Percentiles rank a stretch among this genome's conserved stretches.
These are phyloP conservation scores for Tribolium madens DNA, from an alignment of 1,140 invertebrate genomes.

Conservation along the genomic window DNA sequence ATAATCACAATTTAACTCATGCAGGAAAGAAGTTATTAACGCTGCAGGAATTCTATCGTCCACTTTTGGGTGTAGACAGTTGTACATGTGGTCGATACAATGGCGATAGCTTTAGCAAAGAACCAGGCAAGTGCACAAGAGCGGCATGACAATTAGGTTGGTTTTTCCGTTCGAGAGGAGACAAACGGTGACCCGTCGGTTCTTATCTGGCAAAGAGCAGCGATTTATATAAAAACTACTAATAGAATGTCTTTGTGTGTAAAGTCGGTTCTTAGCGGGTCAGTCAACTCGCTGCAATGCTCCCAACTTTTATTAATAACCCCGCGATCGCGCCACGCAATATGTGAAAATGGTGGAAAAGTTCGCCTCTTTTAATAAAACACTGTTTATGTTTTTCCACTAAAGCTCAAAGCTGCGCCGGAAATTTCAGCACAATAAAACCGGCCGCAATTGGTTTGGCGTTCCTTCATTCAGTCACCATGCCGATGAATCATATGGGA, in stretches of 20 bases:
- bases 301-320: slow-evolving; percentile 44
- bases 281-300: slow-evolving; percentile 29
- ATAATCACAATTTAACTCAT: too few relatives aligned
- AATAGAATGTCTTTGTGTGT: slow-evolving; percentile 44
- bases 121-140: not conserved
- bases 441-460: not conserved
- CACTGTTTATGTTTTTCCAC: slow-evolving; percentile 18
- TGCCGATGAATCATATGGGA: not conserved
- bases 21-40: too few relatives aligned
- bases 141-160: slow-evolving; percentile 9
- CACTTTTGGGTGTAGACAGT: not conserved
- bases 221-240: slow-evolving; percentile 38
- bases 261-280: slow-evolving; percentile 20
- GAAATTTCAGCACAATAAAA: slow-evolving; percentile 31
- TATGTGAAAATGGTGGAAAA: slow-evolving; percentile 22
- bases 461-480: not conserved
- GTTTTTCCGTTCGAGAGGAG: slow-evolving; percentile 17
- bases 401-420: slow-evolving; percentile 23
- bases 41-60: not conserved
- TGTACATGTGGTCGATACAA: not conserved
- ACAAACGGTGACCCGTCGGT: slow-evolving; percentile 11
- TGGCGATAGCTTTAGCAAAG: not conserved
- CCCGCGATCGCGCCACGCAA: slow-evolving; percentile 15
- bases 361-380: slow-evolving; percentile 27
- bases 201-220: slow-evolving; percentile 36